Evolutionary conservation across 2,888 invertebrate species (phyloP).

Genomic region (Pollenia labialis): DNA sequence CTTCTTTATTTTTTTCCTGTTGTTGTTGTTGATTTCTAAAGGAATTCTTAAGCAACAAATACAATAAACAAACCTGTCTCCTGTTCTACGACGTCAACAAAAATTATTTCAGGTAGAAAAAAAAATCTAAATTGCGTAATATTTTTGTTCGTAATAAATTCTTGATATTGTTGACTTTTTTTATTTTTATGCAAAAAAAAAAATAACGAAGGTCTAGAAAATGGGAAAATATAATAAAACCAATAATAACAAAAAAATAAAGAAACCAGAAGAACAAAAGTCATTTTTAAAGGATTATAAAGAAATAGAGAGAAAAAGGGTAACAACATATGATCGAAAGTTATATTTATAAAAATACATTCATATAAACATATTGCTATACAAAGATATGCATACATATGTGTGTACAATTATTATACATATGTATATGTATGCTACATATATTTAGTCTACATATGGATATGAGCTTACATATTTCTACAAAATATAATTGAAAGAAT

Average conservation of each 20-base stretch:
- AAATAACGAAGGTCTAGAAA: slow-evolving; percentile 70
- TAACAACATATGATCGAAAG: slow-evolving; percentile 32
- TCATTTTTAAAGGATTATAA: slow-evolving; percentile 61
- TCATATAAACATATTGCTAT: background rate
- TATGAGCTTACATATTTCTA: background rate
- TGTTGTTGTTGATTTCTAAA: slow-evolving; percentile 12
- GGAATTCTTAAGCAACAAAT: slow-evolving; percentile 40
- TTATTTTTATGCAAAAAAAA: background rate
- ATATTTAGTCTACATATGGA: background rate
- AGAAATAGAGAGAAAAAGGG: slow-evolving; percentile 25
- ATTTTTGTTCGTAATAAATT: slow-evolving; percentile 26
- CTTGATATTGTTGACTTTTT: slow-evolving; percentile 25
- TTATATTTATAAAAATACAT: background rate
- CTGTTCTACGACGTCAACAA: slow-evolving; percentile 48
- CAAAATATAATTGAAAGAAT: slow-evolving; percentile 39
- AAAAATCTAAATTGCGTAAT: slow-evolving; percentile 63
- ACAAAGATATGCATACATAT: background rate
- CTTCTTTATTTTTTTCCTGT: slow-evolving; percentile 27
- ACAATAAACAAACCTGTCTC: slow-evolving; percentile 61
- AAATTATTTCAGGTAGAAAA: slow-evolving; percentile 55
- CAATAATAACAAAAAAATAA: slow-evolving; percentile 39
- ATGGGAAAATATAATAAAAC: slow-evolving; percentile 60
- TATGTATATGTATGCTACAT: background rate
- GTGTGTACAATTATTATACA: background rate
- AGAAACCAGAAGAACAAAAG: slow-evolving; percentile 33